These are phyloP conservation scores for Andricus quercusramuli DNA, from an alignment of 2,888 invertebrate genomes.

Conservation along the genomic window DNA sequence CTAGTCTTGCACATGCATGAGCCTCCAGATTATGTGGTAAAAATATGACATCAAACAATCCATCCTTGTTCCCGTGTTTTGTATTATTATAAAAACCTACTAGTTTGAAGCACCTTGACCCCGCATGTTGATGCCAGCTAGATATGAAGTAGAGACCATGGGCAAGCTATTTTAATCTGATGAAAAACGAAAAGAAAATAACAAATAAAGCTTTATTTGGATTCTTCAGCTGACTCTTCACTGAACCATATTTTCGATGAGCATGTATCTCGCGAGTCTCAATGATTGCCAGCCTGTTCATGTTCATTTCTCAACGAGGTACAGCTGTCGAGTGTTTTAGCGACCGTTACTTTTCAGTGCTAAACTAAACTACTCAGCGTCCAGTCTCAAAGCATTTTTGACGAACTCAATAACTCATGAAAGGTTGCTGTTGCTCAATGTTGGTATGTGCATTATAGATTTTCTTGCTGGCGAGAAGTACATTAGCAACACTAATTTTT, in stretches of 20 bases:
- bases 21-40: no score
- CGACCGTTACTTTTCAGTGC: constrained; percentile 43
- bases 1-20: no score
- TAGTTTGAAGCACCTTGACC: no score
- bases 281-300: constrained; percentile 12
- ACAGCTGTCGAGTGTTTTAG: constrained; percentile 46
- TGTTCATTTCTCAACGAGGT: constrained; percentile 29
- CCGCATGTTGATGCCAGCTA: no score
- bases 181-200: neutral
- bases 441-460: constrained; percentile 44
- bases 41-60: no score
- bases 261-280: neutral
- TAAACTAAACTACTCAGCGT: constrained; percentile 24
- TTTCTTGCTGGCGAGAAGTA: constrained; percentile 48
- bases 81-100: no score
- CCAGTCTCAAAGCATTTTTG: constrained; percentile 29
- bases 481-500: constrained; percentile 51
- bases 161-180: neutral
- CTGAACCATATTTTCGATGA: constrained; percentile 2
- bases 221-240: neutral
- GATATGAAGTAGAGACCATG: no score
- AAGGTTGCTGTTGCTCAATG: constrained; percentile 29
- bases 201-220: neutral
- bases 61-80: no score
- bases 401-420: constrained; percentile 23